Evolutionary conservation across 2,113 vertebrate species (phyloP).

Genomic region (Tyto alba): DNA sequence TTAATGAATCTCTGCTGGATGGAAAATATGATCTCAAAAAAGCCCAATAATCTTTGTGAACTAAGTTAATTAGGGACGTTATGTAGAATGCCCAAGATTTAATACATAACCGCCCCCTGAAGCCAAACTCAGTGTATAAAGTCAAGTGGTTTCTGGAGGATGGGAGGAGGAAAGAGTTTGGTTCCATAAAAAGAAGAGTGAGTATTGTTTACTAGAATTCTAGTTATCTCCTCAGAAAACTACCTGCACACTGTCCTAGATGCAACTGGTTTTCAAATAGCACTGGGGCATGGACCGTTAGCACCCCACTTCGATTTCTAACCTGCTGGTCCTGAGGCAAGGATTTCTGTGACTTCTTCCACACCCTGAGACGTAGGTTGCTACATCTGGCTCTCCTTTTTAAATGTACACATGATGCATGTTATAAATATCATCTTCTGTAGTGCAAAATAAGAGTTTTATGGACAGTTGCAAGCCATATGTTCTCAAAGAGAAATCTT

Average conservation of each 20-base stretch:
- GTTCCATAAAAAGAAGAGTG: background rate
- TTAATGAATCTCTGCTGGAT: background rate
- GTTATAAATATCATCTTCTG: background rate
- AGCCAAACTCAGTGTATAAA: background rate
- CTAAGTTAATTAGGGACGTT: background rate
- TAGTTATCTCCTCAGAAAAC: background rate
- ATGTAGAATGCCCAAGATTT: background rate
- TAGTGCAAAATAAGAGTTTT: background rate
- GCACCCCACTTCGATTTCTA: background rate
- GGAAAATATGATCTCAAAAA: background rate
- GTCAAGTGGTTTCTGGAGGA: background rate
- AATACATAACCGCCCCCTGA: background rate
- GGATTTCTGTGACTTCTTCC: background rate
- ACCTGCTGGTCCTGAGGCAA: background rate
- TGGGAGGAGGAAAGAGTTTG: background rate
- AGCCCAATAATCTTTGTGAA: background rate
- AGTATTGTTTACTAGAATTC: background rate
- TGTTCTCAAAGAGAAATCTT: conserved; percentile 5
- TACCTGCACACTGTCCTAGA: background rate
- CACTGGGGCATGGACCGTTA: background rate
- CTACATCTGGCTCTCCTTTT: background rate
- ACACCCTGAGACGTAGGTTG: background rate
- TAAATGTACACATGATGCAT: background rate
- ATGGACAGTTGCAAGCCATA: background rate
- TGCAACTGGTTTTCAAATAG: background rate